Evolutionary conservation across 2,888 invertebrate genomes (phyloP).

Genomic region (Pterobdella sp.): DNA sequence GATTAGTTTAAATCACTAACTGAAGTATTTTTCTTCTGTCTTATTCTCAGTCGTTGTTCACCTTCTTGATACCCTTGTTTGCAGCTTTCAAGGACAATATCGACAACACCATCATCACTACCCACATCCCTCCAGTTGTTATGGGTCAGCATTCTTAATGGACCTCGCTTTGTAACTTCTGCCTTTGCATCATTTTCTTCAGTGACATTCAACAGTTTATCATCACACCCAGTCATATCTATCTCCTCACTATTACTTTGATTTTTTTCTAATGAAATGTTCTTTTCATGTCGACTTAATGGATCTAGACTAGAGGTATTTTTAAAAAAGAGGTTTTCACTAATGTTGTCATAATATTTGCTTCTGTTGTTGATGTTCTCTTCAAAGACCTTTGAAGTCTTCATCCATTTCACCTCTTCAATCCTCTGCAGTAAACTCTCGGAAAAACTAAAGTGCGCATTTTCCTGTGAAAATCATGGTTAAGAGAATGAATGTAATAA

Average conservation of each 20-base stretch:
- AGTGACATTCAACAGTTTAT: neutral
- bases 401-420: conserved; percentile 56
- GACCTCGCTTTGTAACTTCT: too few relatives aligned
- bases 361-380: conserved; percentile 33
- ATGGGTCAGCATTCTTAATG: neutral
- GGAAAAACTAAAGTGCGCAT: conserved; percentile 75
- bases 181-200: too few relatives aligned
- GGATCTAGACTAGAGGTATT: neutral
- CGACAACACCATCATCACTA: neutral
- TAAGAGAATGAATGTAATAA: neutral
- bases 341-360: neutral
- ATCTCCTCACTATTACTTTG: neutral
- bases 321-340: neutral
- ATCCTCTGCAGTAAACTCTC: conserved; percentile 76
- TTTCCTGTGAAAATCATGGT: conserved; percentile 57
- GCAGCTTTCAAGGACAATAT: too few relatives aligned
- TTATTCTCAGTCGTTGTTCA: neutral
- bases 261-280: neutral
- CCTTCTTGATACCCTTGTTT: too few relatives aligned
- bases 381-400: conserved; percentile 37
- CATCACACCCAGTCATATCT: neutral
- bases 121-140: neutral
- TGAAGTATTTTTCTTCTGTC: neutral
- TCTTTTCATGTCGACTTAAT: neutral
- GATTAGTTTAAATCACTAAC: neutral